A percentile compares a stretch with the other conserved stretches of the same genome.
phyloP scores from a whole-genome alignment of 1,140 invertebrate genomes.

The Kradibia gibbosae region DNA sequence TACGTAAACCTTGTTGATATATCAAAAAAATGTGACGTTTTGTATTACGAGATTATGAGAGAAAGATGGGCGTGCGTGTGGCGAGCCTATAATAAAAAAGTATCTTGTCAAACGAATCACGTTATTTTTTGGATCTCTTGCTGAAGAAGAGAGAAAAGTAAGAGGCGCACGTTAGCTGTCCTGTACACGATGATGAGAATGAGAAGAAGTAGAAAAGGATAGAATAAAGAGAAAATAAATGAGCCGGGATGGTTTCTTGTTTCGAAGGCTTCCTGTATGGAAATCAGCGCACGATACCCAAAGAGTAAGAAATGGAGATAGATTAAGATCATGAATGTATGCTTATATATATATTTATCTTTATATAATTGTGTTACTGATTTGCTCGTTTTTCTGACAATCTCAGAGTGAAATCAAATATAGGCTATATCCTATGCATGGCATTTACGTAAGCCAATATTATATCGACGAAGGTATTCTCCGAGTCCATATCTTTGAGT shows the following conservation, averaged over 20 bases:
- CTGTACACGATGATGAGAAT: constrained; percentile 39
- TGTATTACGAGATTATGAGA: too few species aligned
- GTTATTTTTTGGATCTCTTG: constrained; percentile 35
- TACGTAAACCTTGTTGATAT: too few species aligned
- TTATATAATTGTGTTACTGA: constrained; percentile 18
- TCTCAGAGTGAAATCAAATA: constrained; percentile 66
- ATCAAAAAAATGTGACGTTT: too few species aligned
- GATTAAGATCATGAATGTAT: constrained; percentile 54
- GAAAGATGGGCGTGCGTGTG: constrained; percentile 24
- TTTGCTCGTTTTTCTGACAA: constrained; percentile 54
- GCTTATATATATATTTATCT: constrained; percentile 30
- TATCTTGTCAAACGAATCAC: constrained; percentile 30
- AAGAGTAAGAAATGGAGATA: background rate
- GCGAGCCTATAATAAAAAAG: constrained; percentile 3
- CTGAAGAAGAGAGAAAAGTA: background rate
- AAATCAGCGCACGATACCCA: constrained; percentile 60
- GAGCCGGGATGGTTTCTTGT: constrained; percentile 61
- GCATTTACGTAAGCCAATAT: constrained; percentile 40
- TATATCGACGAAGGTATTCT: constrained; percentile 18
- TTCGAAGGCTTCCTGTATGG: constrained; percentile 70
- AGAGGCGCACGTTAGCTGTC: constrained; percentile 39
- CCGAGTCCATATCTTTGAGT: background rate
- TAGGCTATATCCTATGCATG: constrained; percentile 55
- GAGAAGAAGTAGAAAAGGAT: constrained; percentile 9
- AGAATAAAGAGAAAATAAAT: constrained; percentile 17